Conservation (phyloP, 2,113 vertebrate genomes). For the Perca schrenkii region DNA sequence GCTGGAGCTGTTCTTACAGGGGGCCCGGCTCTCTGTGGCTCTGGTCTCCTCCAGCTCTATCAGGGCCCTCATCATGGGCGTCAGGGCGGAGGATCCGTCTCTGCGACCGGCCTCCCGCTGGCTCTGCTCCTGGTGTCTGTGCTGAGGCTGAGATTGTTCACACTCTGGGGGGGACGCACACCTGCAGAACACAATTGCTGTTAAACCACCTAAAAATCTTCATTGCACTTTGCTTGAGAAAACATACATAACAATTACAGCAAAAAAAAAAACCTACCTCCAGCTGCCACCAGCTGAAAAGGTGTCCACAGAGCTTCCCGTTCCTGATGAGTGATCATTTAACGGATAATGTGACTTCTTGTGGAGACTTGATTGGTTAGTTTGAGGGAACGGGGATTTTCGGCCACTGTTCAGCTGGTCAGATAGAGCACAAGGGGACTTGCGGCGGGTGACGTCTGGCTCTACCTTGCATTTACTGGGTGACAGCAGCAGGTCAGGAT, state of each 20-base stretch:
- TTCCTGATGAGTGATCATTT: slow-evolving; percentile 25
- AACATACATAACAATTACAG: background rate
- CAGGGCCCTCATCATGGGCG: slow-evolving; percentile 91
- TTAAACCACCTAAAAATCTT: background rate
- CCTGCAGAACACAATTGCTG: slow-evolving; percentile 45
- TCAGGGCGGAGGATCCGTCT: slow-evolving; percentile 80
- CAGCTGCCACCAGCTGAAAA: slow-evolving; percentile 39
- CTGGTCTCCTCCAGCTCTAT: slow-evolving; percentile 91
- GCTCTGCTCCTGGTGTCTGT: slow-evolving; percentile 44
- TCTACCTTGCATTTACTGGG: slow-evolving; percentile 77
- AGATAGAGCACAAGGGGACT: slow-evolving; percentile 81
- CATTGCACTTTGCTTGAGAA: background rate
- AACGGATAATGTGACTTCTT: slow-evolving; percentile 27
- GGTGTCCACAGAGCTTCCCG: slow-evolving; percentile 46
- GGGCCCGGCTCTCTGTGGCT: slow-evolving; percentile 88
- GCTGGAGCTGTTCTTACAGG: slow-evolving; percentile 68
- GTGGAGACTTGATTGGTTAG: slow-evolving; percentile 20
- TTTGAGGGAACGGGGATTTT: slow-evolving; percentile 24
- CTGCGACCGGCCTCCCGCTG: slow-evolving; percentile 71
- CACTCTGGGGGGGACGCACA: slow-evolving; percentile 70
- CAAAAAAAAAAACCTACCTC: slow-evolving; percentile 37
- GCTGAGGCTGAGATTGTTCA: slow-evolving; percentile 57
- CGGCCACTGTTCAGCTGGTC: slow-evolving; percentile 74
- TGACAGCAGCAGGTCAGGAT: slow-evolving; percentile 77
- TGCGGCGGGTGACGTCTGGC: slow-evolving; percentile 85